phyloP scores from a whole-genome alignment of 2,113 vertebrate species.

The Pedetes capensis region DNA sequence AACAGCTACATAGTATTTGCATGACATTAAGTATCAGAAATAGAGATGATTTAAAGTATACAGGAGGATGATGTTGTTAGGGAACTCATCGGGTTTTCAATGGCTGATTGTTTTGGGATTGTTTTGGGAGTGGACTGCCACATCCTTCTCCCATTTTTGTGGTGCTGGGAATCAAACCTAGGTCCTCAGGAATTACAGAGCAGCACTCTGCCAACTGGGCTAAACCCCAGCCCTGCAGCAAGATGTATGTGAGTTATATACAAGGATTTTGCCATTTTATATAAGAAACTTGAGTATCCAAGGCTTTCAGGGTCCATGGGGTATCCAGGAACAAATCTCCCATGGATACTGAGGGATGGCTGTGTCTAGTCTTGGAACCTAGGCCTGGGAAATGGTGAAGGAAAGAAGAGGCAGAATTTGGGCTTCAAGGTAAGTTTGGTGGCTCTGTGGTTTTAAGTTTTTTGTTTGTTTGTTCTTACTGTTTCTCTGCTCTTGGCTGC shows the following conservation, averaged over 20 bases:
- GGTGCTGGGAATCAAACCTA: no score
- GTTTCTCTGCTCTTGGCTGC: slow-evolving; percentile 15
- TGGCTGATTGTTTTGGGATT: no score
- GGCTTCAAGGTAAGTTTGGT: background rate
- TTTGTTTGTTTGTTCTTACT: slow-evolving; percentile 46
- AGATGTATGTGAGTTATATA: no score
- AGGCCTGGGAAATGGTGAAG: background rate
- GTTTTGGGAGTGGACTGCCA: no score
- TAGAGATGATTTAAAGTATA: background rate
- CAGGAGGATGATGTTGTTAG: no score
- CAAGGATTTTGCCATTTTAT: no score
- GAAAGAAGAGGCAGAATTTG: slow-evolving; percentile 5
- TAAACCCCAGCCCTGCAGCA: no score
- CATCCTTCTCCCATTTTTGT: no score
- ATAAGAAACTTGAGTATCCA: background rate
- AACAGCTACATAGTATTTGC: background rate
- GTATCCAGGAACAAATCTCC: background rate
- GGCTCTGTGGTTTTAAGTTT: slow-evolving; percentile 19
- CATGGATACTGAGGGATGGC: background rate
- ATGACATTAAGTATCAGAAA: background rate
- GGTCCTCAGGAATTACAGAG: no score
- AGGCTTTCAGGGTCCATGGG: background rate
- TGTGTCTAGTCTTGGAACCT: background rate
- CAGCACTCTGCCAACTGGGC: no score
- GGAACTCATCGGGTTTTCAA: no score